Percentiles rank a stretch among this genome's conserved stretches.
Evolutionary conservation across 2,113 vertebrate genomes (phyloP).

Genomic region (Rhineura floridana): DNA sequence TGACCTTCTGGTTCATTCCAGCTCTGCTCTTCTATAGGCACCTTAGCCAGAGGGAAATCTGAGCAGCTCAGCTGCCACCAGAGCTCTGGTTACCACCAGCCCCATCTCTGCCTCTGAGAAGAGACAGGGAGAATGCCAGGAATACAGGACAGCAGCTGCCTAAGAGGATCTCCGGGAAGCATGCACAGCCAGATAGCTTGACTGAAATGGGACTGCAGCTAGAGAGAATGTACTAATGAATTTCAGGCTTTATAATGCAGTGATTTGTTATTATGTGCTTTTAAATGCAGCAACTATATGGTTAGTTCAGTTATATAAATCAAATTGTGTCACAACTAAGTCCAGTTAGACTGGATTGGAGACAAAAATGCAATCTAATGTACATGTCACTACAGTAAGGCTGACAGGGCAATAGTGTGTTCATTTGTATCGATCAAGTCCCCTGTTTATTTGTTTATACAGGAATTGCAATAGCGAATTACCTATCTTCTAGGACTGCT

Average conservation of each 20-base stretch:
- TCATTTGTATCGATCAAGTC: background rate
- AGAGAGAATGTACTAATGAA: background rate
- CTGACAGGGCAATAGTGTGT: background rate
- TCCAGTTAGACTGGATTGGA: background rate
- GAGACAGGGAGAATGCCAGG: background rate
- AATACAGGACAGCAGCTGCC: slow-evolving; percentile 19
- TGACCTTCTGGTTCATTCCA: slow-evolving; percentile 19
- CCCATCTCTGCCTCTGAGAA: background rate
- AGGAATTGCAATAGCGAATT: background rate
- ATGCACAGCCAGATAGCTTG: background rate
- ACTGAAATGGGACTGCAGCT: background rate
- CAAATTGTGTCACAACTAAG: background rate
- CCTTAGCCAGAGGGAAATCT: slow-evolving; percentile 10
- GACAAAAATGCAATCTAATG: background rate
- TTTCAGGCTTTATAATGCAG: background rate
- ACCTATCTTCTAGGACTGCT: background rate
- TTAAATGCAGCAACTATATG: background rate
- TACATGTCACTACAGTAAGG: background rate
- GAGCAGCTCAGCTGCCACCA: slow-evolving; percentile 1
- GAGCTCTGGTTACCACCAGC: background rate
- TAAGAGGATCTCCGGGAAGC: background rate
- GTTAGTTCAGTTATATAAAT: background rate
- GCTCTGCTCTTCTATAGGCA: background rate
- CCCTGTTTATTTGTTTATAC: background rate
- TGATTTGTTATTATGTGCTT: background rate